phyloP scores from a whole-genome alignment of 1,140 invertebrate genomes.

The Zelostemma sp. region DNA sequence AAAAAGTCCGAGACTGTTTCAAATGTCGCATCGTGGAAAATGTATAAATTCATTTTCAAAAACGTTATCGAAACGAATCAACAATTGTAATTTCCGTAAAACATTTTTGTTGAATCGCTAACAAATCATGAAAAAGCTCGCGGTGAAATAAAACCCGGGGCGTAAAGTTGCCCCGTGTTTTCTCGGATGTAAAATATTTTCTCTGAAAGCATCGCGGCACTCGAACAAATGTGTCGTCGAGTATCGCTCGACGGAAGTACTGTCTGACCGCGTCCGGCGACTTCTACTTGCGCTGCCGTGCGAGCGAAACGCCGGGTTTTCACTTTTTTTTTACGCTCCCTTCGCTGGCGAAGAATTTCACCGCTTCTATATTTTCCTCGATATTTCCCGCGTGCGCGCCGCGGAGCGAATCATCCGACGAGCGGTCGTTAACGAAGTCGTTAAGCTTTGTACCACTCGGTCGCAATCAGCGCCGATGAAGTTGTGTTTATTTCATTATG shows the following conservation, averaged over 20 bases:
- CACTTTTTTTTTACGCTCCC: constrained; percentile 3
- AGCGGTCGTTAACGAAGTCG: constrained; percentile 42
- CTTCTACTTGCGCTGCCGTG: constrained; percentile 25
- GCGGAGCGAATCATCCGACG: constrained; percentile 3
- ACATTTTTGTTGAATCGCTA: no score
- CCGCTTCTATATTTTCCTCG: neutral
- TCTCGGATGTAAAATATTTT: constrained; percentile 22
- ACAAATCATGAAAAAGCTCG: no score
- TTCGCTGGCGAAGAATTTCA: neutral
- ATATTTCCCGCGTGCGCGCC: constrained; percentile 7
- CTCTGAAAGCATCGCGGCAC: neutral
- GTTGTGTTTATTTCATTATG: constrained; percentile 50
- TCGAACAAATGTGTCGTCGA: constrained; percentile 8
- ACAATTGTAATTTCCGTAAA: no score
- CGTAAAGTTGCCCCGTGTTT: neutral
- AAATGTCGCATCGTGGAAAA: no score
- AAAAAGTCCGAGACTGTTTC: no score
- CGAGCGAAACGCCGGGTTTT: constrained; percentile 1
- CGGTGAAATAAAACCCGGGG: neutral
- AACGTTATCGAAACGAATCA: no score
- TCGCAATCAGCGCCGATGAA: constrained; percentile 39
- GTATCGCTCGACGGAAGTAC: constrained; percentile 19
- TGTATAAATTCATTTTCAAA: no score
- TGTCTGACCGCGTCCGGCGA: constrained; percentile 25
- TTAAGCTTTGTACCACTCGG: constrained; percentile 39